phyloP scores from a whole-genome alignment of 2,888 invertebrate genomes.

The Volucella inanis region DNA sequence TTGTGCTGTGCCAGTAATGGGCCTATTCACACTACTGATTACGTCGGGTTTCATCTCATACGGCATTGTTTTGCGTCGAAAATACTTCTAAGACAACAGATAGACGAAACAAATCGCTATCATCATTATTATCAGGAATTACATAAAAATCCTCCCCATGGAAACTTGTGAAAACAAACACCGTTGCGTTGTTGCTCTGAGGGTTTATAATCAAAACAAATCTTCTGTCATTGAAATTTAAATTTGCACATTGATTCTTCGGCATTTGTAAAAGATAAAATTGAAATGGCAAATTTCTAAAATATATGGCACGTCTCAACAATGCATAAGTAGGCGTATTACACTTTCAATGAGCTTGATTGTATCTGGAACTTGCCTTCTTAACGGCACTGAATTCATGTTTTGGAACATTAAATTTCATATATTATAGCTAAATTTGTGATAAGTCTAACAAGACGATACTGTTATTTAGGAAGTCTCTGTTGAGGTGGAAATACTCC shows the following conservation, averaged over 20 bases:
- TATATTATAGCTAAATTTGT: too few species aligned
- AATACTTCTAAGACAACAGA: neutral
- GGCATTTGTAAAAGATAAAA: slow-evolving; percentile 13
- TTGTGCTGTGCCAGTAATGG: slow-evolving; percentile 47
- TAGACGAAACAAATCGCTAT: slow-evolving; percentile 1
- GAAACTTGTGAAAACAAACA: slow-evolving; percentile 1
- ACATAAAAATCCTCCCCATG: slow-evolving; percentile 2
- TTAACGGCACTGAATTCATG: too few species aligned
- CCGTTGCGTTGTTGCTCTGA: neutral
- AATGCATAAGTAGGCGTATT: too few species aligned
- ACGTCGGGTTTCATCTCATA: slow-evolving; percentile 29
- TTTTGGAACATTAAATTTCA: too few species aligned
- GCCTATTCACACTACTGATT: slow-evolving; percentile 52
- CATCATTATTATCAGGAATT: slow-evolving; percentile 20
- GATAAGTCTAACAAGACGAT: too few species aligned
- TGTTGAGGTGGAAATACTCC: too few species aligned
- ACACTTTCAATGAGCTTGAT: too few species aligned
- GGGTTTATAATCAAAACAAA: slow-evolving; percentile 21
- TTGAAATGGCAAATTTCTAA: neutral
- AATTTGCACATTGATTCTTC: slow-evolving; percentile 26
- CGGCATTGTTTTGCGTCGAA: slow-evolving; percentile 7
- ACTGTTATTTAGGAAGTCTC: too few species aligned
- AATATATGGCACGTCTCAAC: too few species aligned
- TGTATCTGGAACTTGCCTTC: too few species aligned
- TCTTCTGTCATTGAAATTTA: slow-evolving; percentile 20